Evolutionary conservation across 2,888 invertebrate genomes (phyloP).

Genomic region (Aelia acuminata): DNA sequence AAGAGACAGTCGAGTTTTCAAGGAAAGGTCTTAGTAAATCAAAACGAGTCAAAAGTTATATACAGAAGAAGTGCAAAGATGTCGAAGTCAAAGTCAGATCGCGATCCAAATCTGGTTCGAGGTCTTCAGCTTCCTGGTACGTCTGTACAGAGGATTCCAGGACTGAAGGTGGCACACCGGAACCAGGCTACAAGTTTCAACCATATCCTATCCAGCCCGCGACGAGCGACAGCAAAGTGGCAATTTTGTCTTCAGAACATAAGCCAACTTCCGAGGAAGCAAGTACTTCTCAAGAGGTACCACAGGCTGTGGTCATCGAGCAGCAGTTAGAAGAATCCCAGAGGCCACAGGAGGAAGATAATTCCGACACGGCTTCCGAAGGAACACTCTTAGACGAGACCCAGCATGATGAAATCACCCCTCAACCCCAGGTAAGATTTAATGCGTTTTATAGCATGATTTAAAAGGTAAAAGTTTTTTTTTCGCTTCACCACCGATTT

Average conservation of each 20-base stretch:
- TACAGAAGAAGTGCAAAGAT: conserved; percentile 65
- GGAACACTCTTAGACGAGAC: conserved; percentile 59
- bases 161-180: conserved; percentile 62
- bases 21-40: conserved; percentile 63
- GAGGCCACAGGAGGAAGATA: conserved; percentile 53
- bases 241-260: neutral
- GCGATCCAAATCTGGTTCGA: conserved; percentile 61
- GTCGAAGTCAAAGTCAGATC: conserved; percentile 61
- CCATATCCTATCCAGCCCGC: neutral
- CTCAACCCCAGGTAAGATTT: conserved; percentile 50
- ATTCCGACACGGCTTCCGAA: conserved; percentile 61
- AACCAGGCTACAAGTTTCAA: neutral
- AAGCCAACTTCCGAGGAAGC: neutral
- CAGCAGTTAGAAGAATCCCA: neutral
- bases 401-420: conserved; percentile 50
- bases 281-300: neutral
- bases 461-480: neutral
- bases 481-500: too few relatives aligned
- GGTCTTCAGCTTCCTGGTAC: conserved; percentile 61
- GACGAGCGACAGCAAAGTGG: neutral
- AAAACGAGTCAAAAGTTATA: conserved; percentile 64
- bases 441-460: neutral
- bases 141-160: conserved; percentile 62
- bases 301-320: neutral
- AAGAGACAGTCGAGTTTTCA: conserved; percentile 11